A percentile compares a stretch with the other conserved stretches of the same genome.
Conservation (phyloP, 2,797 vertebrate genomes). For the Phoeniculus purpureus region DNA sequence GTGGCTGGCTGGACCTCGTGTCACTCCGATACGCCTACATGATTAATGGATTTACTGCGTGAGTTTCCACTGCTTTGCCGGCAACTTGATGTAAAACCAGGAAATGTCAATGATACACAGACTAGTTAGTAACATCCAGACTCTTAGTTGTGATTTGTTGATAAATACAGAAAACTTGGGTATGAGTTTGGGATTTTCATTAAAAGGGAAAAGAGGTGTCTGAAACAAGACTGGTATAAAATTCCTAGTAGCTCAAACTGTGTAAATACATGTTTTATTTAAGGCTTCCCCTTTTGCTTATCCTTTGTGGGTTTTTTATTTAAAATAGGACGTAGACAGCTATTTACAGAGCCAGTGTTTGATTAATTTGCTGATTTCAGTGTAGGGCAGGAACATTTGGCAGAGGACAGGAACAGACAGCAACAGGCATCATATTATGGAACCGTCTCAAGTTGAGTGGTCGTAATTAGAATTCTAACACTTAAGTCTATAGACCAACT, state of each 20-base stretch:
- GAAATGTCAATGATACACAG: neutral
- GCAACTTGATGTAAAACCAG: neutral
- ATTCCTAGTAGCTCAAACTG: neutral
- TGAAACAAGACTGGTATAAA: neutral
- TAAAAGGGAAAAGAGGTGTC: neutral
- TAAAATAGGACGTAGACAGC: neutral
- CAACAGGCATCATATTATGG: neutral
- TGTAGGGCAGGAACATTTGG: neutral
- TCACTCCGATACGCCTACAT: conserved; percentile 95
- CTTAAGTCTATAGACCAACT: neutral
- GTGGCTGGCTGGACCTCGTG: conserved; percentile 97
- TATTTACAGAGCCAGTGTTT: neutral
- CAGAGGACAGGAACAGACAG: neutral
- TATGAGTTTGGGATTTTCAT: neutral
- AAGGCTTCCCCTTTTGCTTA: neutral
- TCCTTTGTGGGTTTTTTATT: neutral
- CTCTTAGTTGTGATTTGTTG: neutral
- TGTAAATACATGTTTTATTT: neutral
- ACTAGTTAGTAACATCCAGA: neutral
- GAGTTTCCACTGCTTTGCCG: conserved; percentile 74
- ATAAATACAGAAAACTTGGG: neutral
- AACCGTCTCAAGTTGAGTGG: neutral
- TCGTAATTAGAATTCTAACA: neutral
- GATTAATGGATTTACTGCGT: conserved; percentile 99
- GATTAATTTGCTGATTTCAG: neutral